These are phyloP conservation scores for Trachymyrmex cornetzi DNA, from an alignment of 1,140 invertebrate species.

Conservation along the genomic window DNA sequence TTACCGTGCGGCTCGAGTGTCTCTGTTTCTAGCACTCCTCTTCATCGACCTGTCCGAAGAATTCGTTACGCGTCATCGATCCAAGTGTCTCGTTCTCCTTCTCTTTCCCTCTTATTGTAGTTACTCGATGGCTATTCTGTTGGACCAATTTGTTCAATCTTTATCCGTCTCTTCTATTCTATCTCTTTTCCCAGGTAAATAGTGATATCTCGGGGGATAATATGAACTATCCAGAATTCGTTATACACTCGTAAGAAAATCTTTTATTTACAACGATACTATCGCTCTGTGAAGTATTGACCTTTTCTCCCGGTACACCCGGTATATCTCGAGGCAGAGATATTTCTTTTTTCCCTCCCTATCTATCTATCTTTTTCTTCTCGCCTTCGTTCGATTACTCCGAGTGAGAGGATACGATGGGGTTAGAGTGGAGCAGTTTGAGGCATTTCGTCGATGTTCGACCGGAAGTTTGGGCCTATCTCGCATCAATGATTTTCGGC, in stretches of 20 bases:
- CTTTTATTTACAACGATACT: slow-evolving; percentile 12
- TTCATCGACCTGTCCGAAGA: slow-evolving; percentile 45
- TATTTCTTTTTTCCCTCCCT: not conserved
- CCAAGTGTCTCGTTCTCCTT: slow-evolving; percentile 33
- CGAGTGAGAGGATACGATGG: not conserved
- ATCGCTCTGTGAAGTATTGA: not conserved
- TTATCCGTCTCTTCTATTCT: not conserved
- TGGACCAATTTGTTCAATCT: not conserved
- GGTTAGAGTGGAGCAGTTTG: not conserved
- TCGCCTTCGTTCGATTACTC: slow-evolving; percentile 23
- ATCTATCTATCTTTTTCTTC: slow-evolving; percentile 31
- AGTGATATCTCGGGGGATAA: slow-evolving; percentile 14
- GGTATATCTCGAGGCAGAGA: slow-evolving; percentile 31
- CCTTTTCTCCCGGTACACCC: not conserved
- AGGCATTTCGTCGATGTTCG: not conserved
- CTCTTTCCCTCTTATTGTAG: not conserved
- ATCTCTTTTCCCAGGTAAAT: not conserved
- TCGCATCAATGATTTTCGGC: not conserved
- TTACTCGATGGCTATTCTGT: not conserved
- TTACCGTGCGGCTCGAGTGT: slow-evolving; percentile 45
- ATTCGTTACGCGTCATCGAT: slow-evolving; percentile 31
- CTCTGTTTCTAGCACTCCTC: slow-evolving; percentile 63
- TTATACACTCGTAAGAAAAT: slow-evolving; percentile 17
- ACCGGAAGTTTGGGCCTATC: not conserved
- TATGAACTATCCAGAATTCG: slow-evolving; percentile 2